phyloP scores from a whole-genome alignment of 2,888 invertebrate genomes.

The Glaucopsyche alexis region DNA sequence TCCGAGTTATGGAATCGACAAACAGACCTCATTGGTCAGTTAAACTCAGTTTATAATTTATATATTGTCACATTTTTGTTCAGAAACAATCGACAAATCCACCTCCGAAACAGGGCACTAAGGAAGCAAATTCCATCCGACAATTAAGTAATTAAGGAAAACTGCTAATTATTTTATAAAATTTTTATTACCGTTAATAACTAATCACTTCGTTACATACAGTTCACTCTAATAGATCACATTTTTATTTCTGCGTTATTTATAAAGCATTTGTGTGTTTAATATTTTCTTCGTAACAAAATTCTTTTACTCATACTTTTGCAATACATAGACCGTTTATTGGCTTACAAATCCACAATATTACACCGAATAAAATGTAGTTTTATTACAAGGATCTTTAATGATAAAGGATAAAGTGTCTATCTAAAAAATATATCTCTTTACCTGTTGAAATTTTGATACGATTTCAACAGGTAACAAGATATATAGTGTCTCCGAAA shows the following conservation, averaged over 20 bases:
- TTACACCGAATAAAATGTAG: neutral
- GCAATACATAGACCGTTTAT: neutral
- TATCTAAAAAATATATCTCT: too few species aligned
- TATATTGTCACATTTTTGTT: too few species aligned
- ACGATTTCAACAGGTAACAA: slow-evolving; percentile 16
- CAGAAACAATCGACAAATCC: too few species aligned
- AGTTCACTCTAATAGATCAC: slow-evolving; percentile 57
- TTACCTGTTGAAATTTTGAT: too few species aligned
- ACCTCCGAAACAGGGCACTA: too few species aligned
- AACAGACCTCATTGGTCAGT: too few species aligned
- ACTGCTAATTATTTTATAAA: slow-evolving; percentile 42
- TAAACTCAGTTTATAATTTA: too few species aligned
- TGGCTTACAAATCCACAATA: neutral
- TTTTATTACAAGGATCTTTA: neutral
- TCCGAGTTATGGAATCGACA: too few species aligned
- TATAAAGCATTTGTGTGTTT: slow-evolving; percentile 53
- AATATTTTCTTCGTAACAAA: neutral
- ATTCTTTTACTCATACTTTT: slow-evolving; percentile 1
- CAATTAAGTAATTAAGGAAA: neutral
- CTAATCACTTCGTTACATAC: slow-evolving; percentile 63
- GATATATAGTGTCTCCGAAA: too few species aligned
- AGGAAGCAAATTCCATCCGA: neutral
- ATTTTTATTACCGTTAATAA: slow-evolving; percentile 67
- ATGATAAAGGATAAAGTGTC: neutral
- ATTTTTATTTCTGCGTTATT: slow-evolving; percentile 54